A percentile compares a stretch with the other conserved stretches of the same genome.
Conservation (phyloP, 2,797 vertebrate species). For the Menidia menidia region DNA sequence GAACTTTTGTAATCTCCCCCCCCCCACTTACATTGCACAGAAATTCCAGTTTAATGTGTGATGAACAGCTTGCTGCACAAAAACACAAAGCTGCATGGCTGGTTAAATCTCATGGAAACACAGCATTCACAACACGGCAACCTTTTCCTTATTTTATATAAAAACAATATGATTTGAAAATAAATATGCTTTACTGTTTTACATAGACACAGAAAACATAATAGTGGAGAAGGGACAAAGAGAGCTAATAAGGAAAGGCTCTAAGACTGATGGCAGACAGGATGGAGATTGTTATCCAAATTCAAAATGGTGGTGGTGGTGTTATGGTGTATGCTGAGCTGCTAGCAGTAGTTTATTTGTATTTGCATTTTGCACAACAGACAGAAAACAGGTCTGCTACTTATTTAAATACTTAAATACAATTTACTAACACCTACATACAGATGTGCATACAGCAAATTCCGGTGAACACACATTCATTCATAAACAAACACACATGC, state of each 20-base stretch:
- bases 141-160: slow-evolving; percentile 92
- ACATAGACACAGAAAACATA: slow-evolving; percentile 93
- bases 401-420: slow-evolving; percentile 66
- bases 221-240: slow-evolving; percentile 83
- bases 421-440: slow-evolving; percentile 56
- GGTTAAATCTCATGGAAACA: slow-evolving; percentile 65
- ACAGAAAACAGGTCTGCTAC: slow-evolving; percentile 53
- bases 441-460: slow-evolving; percentile 31
- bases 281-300: slow-evolving; percentile 53
- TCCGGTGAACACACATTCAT: slow-evolving; percentile 42
- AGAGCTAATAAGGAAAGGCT: slow-evolving; percentile 76
- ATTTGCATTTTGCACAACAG: slow-evolving; percentile 57
- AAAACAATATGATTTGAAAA: slow-evolving; percentile 99
- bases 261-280: slow-evolving; percentile 64
- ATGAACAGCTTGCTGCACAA: slow-evolving; percentile 34
- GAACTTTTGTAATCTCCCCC: slow-evolving; percentile 34
- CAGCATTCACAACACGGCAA: slow-evolving; percentile 78
- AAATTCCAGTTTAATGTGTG: slow-evolving; percentile 28
- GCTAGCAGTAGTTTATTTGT: slow-evolving; percentile 73
- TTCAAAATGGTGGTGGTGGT: slow-evolving; percentile 39
- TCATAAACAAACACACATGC: slow-evolving; percentile 41
- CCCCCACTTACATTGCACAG: slow-evolving; percentile 38
- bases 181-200: slow-evolving; percentile 98
- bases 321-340: slow-evolving; percentile 53
- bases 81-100: slow-evolving; percentile 35